Base-by-base conservation (phyloP, 2,888 invertebrate genomes). In the Drosophila macrospina region DNA sequence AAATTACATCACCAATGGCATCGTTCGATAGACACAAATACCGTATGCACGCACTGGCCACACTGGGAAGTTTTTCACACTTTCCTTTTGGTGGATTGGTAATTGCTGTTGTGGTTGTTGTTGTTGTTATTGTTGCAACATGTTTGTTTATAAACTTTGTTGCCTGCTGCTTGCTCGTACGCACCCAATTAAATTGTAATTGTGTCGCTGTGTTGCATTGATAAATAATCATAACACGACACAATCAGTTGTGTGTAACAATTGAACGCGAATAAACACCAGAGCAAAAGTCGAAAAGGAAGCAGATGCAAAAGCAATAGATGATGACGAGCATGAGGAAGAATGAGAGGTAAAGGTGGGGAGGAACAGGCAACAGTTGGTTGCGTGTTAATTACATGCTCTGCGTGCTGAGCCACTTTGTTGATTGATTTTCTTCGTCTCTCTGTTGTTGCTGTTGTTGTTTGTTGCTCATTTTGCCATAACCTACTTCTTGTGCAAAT, bases 401-500 rank as follows among this genome's bases (percentile, higher is more conserved):
- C 69, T 77, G 73, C 73, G 76, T 76, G 77, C 41, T 73, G 73
- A 57, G 57, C 73, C 69, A 77, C 77, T 77, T 77, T 77, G 51
- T 54, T 77, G 76, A 77, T 77, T 77, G 76, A 73, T 73, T 77
- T 77, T 75, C 67, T 42, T 61, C 57, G 44, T 62, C 54, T 37
- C 69, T 32, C 36, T 61, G 41, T 57, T 60, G 42, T 28, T 62
- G 32, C 47, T 60, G 13, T 52, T 60, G 32, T 54, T 54, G 34
- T 28, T 30, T 74, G 60, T 61, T 78, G 67, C 68, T 79, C 65
- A 68, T 70, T 80, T 86, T 80, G 80, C 80, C 86, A 83, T 83
- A 83, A 86, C 86, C 83, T 74, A 83, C 85, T 81, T 82, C 77
- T 80, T 76, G 77, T 76, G 77, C 68, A 75, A 79, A 79, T 79